phyloP scores from a whole-genome alignment of 2,113 vertebrate species.

The Saguinus midas region DNA sequence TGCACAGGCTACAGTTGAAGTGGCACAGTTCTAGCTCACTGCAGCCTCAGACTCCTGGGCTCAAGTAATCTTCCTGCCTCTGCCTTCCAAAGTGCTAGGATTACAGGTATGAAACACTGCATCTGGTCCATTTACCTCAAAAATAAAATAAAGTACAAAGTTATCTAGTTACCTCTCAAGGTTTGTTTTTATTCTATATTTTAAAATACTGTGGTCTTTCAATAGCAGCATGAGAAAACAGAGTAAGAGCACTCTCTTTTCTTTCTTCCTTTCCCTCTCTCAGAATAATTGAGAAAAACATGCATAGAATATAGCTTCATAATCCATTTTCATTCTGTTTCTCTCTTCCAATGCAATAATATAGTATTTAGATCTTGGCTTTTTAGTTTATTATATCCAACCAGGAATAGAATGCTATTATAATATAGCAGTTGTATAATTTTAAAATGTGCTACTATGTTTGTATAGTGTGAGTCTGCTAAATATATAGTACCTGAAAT shows the following conservation, averaged over 20 bases:
- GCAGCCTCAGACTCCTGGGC: too few relatives aligned
- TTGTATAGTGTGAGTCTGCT: background rate
- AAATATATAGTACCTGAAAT: background rate
- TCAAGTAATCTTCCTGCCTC: too few relatives aligned
- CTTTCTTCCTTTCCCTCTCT: background rate
- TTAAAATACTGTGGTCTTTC: background rate
- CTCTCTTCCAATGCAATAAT: background rate
- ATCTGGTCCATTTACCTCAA: too few relatives aligned
- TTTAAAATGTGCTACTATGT: background rate
- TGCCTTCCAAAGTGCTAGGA: too few relatives aligned
- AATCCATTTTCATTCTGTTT: background rate
- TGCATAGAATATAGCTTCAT: background rate
- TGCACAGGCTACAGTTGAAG: too few relatives aligned
- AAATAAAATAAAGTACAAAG: background rate
- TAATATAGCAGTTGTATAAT: background rate
- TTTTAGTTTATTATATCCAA: background rate
- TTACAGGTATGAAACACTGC: too few relatives aligned
- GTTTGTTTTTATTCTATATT: background rate
- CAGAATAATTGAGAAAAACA: background rate
- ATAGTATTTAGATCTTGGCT: background rate
- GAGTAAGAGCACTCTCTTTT: background rate
- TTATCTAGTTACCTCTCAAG: background rate
- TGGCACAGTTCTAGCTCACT: too few relatives aligned
- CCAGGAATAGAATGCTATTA: background rate
- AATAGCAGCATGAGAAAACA: background rate